Base-by-base conservation (phyloP, 2,888 invertebrate genomes). In the Argyresthia albistria region DNA sequence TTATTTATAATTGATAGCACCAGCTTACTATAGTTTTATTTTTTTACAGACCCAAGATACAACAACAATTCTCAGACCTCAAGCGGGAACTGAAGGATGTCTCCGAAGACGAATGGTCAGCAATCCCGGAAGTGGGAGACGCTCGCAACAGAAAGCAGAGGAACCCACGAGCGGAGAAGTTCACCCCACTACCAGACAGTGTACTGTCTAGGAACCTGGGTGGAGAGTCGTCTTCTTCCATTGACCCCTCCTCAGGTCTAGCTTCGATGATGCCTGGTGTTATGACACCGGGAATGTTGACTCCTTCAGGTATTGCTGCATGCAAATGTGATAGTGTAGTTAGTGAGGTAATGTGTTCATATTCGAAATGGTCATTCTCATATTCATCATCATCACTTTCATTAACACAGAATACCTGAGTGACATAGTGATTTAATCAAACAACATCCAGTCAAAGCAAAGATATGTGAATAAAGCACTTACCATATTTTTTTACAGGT, bases 41-140 rank as follows among this genome's bases (percentile, higher is more conserved):
- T 39, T 3, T 39, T 39, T n/a, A 8, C 52, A 90, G 95, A 57
- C 99, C 99, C 0, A 99, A 99, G 89, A 99, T 99, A 65, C 99
- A 99, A 70, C 99, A 99, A 71, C 98, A 99, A 71, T 99, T 99
- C 75, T 98, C 97, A 9, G 99, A 99, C 81, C 84, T 99, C 15
- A 99, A 99, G 79, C 89, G 96, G 62, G 95, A 95, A 59, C 76
- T 97, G 16, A 92, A 93, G 51, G 89, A 90, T 53, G 94, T 99
- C 0, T 92, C 93, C 0, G 95, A 95, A 64, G 97, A 97, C 56
- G 98, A 99, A 70, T 99, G 99, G 99, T 93, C 95, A 51, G 95
- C 94, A 50, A 94, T 99, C 58, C 99, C 99, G 0, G 99, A 99
- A 84, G 99, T 99, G 0, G 99, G 99, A n/a, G 99, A 99, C 79